Evolutionary conservation across 2,888 invertebrate genomes (phyloP).

Genomic region (Dendrolimus houi): DNA sequence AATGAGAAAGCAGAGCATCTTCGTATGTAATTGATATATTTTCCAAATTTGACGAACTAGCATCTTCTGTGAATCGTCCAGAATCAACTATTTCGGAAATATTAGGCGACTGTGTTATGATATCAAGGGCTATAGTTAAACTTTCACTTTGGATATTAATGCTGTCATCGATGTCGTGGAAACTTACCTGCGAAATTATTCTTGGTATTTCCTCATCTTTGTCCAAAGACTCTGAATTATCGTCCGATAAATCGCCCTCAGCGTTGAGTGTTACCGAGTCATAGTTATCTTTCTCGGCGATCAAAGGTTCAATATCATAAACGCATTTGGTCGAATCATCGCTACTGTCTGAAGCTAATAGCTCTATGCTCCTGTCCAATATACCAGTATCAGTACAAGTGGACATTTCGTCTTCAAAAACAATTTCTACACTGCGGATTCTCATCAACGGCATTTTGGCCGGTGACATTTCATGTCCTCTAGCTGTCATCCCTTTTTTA

Average conservation of each 20-base stretch:
- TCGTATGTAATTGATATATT: constrained; percentile 37
- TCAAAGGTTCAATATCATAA: constrained; percentile 52
- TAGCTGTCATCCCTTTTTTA: constrained; percentile 45
- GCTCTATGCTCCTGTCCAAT: constrained; percentile 51
- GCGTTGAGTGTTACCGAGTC: constrained; percentile 60
- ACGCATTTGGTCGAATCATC: constrained; percentile 67
- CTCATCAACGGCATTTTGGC: constrained; percentile 65
- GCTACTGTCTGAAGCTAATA: constrained; percentile 51
- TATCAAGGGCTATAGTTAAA: constrained; percentile 32
- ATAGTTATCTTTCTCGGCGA: constrained; percentile 40
- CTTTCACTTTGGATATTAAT: constrained; percentile 34
- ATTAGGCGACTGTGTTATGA: constrained; percentile 43
- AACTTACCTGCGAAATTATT: constrained; percentile 20
- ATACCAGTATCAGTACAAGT: constrained; percentile 55
- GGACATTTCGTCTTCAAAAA: constrained; percentile 68
- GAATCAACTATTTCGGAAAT: constrained; percentile 58
- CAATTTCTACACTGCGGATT: constrained; percentile 66
- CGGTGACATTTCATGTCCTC: constrained; percentile 60
- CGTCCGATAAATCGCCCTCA: constrained; percentile 57
- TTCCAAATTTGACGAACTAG: constrained; percentile 51
- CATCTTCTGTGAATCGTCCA: constrained; percentile 61
- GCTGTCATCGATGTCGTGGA: constrained; percentile 27
- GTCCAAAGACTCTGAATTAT: constrained; percentile 40
- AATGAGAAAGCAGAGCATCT: constrained; percentile 59
- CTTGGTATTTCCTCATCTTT: constrained; percentile 29